Evolutionary conservation across 2,888 invertebrate genomes (phyloP), one percentile per base, ranked within the genome.

Genomic region (Cephus runcator): DNA sequence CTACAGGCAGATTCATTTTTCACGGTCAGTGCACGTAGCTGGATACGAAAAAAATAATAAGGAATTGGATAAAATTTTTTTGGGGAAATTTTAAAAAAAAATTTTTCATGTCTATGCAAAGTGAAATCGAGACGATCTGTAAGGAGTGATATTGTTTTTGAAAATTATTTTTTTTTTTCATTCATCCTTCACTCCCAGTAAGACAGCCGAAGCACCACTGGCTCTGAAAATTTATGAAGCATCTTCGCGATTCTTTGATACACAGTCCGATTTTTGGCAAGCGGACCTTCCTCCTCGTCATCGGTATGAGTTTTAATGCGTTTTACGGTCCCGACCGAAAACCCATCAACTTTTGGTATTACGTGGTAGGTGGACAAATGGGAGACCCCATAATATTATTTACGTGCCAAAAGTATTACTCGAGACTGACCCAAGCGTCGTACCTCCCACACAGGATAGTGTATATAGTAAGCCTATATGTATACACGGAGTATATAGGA

Each of bases 271-370:
- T 90, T 90, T 89, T 89, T 88, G 87, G 89, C 87, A 88, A 89
- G 88, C 56, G 87, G 85, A 84, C 86, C 87, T 87, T 88, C 88
- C 86, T 83, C 87, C 87, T 88, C 89, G 88, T 90, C 90, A 88
- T 88, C 87, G 86, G 86, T 87, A 89, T 84, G 86, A 89, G 88
- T 90, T 90, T 90, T 90, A 90, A 90, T 90, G 89, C 89, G 88
- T 90, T 90, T 89, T 90, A 89, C 87, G 88, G 86, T 85, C 87
- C 83, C 81, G 83, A 83, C 86, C 87, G 85, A 89, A 89, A 90
- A 88, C 87, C 89, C 88, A 89, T 90, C 89, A 90, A 88, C 88
- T 84, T 79, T 80, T 82, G 81, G 84, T 84, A 84, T 81, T 81
- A 81, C 81, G 81, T 12, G 84, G 83, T 82, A 84, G 84, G 83